These are phyloP conservation scores for Drosophila quinaria DNA, from an alignment of 2,888 invertebrate species.

Conservation along the genomic window DNA sequence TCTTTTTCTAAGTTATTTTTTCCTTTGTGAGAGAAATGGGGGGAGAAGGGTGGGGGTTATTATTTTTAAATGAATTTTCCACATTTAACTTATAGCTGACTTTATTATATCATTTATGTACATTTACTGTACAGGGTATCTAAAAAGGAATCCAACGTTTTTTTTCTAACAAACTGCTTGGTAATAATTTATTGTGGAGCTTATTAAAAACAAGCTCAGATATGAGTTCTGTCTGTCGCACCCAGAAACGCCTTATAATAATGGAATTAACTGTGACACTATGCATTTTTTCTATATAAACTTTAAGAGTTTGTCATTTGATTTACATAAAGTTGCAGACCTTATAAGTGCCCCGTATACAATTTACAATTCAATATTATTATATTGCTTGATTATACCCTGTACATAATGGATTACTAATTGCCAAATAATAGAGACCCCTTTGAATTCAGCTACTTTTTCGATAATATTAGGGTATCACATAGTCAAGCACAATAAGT, in stretches of 20 bases:
- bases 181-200: constrained; percentile 32
- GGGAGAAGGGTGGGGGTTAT: no score
- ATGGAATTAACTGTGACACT: constrained; percentile 27
- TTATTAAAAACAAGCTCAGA: constrained; percentile 42
- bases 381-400: no score
- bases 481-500: not conserved
- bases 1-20: no score
- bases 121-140: not conserved
- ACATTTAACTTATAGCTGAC: not conserved
- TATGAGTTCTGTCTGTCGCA: constrained; percentile 49
- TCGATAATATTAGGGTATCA: not conserved
- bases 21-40: no score
- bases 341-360: not conserved
- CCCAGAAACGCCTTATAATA: constrained; percentile 47
- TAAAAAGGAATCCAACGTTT: not conserved
- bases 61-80: not conserved
- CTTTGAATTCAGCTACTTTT: no score
- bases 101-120: not conserved
- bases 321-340: not conserved
- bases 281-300: not conserved
- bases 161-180: constrained; percentile 1
- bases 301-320: not conserved
- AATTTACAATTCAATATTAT: not conserved
- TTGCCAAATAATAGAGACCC: no score
- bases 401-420: no score